Evolutionary conservation across 2,888 invertebrate species (phyloP).

Genomic region (Stegophylla sp.): DNA sequence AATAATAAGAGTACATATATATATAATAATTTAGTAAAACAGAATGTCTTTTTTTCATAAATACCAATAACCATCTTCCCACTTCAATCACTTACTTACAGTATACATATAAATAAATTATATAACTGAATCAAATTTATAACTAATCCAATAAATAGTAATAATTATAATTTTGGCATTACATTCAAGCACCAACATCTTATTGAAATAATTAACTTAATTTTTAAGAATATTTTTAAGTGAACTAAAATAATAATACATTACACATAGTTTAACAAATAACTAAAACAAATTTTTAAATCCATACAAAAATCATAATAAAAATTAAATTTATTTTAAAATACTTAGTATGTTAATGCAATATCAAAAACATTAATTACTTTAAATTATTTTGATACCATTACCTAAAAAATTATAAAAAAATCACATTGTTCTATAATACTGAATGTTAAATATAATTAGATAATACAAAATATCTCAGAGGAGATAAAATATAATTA

Average conservation of each 20-base stretch:
- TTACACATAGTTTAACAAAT: slow-evolving; percentile 18
- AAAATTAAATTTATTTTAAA: neutral
- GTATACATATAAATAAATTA: too few relatives aligned
- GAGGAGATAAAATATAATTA: too few relatives aligned
- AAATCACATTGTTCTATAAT: neutral
- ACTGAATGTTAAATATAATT: neutral
- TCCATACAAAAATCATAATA: neutral
- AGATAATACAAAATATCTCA: neutral
- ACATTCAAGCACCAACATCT: slow-evolving; percentile 17
- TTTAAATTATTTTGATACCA: slow-evolving; percentile 2
- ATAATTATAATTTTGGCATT: slow-evolving; percentile 16
- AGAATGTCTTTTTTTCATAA: too few relatives aligned
- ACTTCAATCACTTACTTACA: too few relatives aligned
- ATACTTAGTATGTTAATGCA: slow-evolving; percentile 1
- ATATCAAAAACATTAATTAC: neutral
- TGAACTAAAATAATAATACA: slow-evolving; percentile 13
- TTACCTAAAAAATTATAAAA: neutral
- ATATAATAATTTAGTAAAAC: too few relatives aligned
- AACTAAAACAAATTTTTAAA: slow-evolving; percentile 25
- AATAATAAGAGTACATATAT: too few relatives aligned
- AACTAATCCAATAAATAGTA: neutral
- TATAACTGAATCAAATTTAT: too few relatives aligned
- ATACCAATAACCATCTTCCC: too few relatives aligned
- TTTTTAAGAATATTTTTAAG: neutral
- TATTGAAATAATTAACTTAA: slow-evolving; percentile 4